A percentile compares a stretch with the other conserved stretches of the same genome.
phyloP scores from a whole-genome alignment of 1,140 invertebrate genomes.

The Camponotus floridanus region DNA sequence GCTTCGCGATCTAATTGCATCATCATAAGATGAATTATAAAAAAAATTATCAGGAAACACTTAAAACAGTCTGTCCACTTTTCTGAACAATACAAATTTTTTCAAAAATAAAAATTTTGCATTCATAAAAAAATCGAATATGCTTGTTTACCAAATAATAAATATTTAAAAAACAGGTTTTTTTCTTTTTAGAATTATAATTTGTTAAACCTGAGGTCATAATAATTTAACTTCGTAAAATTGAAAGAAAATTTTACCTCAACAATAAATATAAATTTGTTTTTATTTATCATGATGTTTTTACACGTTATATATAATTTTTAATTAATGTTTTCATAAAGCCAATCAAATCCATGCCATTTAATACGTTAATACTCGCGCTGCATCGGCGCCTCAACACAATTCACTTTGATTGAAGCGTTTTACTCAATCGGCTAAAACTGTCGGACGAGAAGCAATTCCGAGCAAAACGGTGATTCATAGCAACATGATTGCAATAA shows the following conservation, averaged over 20 bases:
- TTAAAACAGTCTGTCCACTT: background rate
- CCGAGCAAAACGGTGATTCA: conserved; percentile 12
- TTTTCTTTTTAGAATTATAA: background rate
- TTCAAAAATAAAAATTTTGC: background rate
- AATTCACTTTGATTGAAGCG: conserved; percentile 41
- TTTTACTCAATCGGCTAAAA: conserved; percentile 44
- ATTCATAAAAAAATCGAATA: background rate
- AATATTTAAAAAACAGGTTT: background rate
- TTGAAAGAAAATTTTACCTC: background rate
- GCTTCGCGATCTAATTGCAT: conserved; percentile 39
- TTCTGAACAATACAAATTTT: background rate
- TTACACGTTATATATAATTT: background rate
- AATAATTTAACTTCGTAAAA: conserved; percentile 11
- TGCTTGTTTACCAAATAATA: background rate
- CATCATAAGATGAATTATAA: too few relatives aligned
- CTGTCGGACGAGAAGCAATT: background rate
- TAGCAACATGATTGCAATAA: background rate
- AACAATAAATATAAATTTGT: background rate
- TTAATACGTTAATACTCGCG: conserved; percentile 26
- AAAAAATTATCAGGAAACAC: background rate
- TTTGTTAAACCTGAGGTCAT: background rate
- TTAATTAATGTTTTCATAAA: conserved; percentile 13
- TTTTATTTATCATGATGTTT: background rate
- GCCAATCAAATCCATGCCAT: conserved; percentile 25
- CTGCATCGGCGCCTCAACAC: conserved; percentile 23